Evolutionary conservation across 2,888 invertebrate genomes (phyloP), one percentile per base, ranked within the genome.

Genomic region (Agonopterix subpropinquella): DNA sequence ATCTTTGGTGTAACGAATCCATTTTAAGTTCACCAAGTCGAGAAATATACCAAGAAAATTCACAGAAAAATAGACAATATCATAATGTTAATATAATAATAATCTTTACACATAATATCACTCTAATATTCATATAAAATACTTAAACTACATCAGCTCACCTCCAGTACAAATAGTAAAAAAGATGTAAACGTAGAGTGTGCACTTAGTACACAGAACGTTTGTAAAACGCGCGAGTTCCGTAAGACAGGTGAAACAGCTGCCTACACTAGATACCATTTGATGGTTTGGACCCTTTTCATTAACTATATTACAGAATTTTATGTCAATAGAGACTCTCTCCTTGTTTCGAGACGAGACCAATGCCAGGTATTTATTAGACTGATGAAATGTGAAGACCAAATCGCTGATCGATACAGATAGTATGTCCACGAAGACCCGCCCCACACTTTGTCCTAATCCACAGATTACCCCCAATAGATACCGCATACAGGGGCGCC

Each of bases 41-140:
- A 15, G 50, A 50, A 55, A 53, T 53, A 54, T 51, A 46, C 46
- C 45, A 44, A 15, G 50, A 50, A 55, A 53, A 52, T 47, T 47
- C 49, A 47, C 51, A 42, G 47, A 53, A 47, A 49, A 48, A 52
- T 52, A 48, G 50, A 28, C 28, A 57, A 56, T 64, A 68, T 66
- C 58, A 64, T 63, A 64, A 65, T 53, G 61, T 65, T 62, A 65
- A 71, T 65, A 51, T 54, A 56, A 59, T 53, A 54, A 64, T 64
- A 70, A 70, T 69, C 66, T 76, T 71, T 77, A 79, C 68, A 77
- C 66, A 66, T 81, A 82, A 80, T 82, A 82, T 81, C 82, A 80
- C 79, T 64, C 56, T 74, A 73, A 72, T 69, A 70, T 5, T 71
- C 65, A 63, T 67, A 67, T 61, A 70, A 67, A 72, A 65, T 67